phyloP scores from a whole-genome alignment of 2,797 vertebrate genomes.

The Neopelma chrysocephalum region DNA sequence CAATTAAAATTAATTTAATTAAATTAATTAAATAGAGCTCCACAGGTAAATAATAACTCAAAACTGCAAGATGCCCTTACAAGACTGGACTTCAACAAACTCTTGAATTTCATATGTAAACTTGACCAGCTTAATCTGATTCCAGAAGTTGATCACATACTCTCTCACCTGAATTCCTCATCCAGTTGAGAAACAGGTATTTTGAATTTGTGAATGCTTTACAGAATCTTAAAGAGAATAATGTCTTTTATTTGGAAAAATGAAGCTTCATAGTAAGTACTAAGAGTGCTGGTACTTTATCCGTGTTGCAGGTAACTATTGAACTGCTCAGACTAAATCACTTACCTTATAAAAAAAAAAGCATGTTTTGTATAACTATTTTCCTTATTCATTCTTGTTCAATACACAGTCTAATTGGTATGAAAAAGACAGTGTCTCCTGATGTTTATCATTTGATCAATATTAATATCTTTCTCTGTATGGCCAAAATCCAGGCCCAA shows the following conservation, averaged over 20 bases:
- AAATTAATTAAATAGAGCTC: background rate
- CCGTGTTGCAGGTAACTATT: background rate
- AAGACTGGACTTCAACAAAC: background rate
- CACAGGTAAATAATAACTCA: background rate
- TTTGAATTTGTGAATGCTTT: background rate
- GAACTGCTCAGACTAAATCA: background rate
- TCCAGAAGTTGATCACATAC: background rate
- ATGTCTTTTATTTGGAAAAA: background rate
- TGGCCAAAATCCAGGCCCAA: background rate
- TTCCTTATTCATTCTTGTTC: background rate
- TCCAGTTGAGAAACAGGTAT: background rate
- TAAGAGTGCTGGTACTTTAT: background rate
- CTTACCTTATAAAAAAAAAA: slow-evolving; percentile 47
- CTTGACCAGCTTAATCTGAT: background rate
- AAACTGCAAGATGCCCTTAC: background rate
- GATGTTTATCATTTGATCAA: background rate
- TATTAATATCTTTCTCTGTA: background rate
- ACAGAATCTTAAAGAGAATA: background rate
- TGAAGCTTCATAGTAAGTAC: background rate
- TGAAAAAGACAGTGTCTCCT: background rate
- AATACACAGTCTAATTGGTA: background rate
- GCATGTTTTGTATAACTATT: background rate
- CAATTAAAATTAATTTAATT: background rate
- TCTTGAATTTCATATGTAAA: background rate
- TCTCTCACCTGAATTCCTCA: background rate